Base-by-base conservation (phyloP, 2,888 invertebrate genomes). In the Nemotelus pantherinus region DNA sequence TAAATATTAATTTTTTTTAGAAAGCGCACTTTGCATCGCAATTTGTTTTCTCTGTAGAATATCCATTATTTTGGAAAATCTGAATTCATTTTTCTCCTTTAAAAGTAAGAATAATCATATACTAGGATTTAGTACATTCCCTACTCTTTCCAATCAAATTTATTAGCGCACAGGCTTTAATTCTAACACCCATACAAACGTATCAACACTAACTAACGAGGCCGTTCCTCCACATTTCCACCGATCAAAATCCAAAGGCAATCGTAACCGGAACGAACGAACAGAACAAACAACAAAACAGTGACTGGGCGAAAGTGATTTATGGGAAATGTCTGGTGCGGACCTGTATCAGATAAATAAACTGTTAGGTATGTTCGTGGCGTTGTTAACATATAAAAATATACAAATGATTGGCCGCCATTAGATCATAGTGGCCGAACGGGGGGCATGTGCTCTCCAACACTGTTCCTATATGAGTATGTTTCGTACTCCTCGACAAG, bases 381-480 rank as follows among this genome's bases (percentile, higher is more conserved):
- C 65, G 77, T 76, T 79, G 79, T 79, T 79, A 79, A 79, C 79
- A 79, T 77, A 79, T 79, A 79, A 79, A 79, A 79, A 79, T 79
- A 79, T 79, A 79, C 79, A 79, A 79, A 79, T 79, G 77, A 79
- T 79, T 77, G 79, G 71, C 79, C 71, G 76, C 79, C 76, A 77
- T 79, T 79, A 71, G 77, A 63, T 71, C 77, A 44, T 41, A 70
- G 47, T 39, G 64, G 50, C 68, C 70, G 50, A 71, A 10, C 77
- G 3, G 45, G 50, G 75, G 76, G 25, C 50, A 68, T 60, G 60
- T 60, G 3, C 41, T 4, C 60, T 7, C 25, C 39, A n/a, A 25
- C 25, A 25, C 25, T 25, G 25, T 25, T 25, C 25, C 25, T 25
- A 25, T 25, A 25, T 25, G 25, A 25, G 25, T 25, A 25, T 1